Evolutionary conservation across 1,140 invertebrate species (phyloP), one percentile per base, ranked within the genome.

Genomic region (Oncopeltus fasciatus): DNA sequence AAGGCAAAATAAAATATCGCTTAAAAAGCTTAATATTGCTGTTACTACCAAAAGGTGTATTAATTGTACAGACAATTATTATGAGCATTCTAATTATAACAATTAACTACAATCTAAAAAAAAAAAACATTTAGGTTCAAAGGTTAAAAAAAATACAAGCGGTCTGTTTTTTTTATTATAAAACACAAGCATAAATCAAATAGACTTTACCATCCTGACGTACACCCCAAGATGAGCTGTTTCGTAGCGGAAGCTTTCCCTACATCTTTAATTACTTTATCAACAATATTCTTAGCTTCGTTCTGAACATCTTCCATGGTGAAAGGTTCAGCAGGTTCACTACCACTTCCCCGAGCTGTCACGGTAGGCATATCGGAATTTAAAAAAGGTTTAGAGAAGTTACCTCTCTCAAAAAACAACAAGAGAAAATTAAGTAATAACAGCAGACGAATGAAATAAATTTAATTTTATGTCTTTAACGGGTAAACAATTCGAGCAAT

Each of bases 171-270:
- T n/a, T 2, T 46, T 12, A 46, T 20, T n/a, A 46, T 46, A 46
- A 46, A 20, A 46, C 21, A 46, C 18, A 1, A 1, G 9, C 18
- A 46, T 2, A 20, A 31, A 1, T 29, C 1, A 46, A 61, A 47
- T 2, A 44, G 12, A 29, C 72, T 72, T 72, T 80, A 92, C 90
- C 90, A 94, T 83, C 92, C 92, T 69, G 88, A 86, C 28, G 84
- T 79, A 64, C 84, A 85, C 63, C 92, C 92, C 73, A 94, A 83
- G 67, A 86, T 72, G 57, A 94, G 79, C 77, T 95, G 92, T 75
- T 92, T 91, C 0, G 88, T 83, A 24, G 88, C 85, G 11, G 90
- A 90, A 56, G 81, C 83, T 73, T 88, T 88, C 61, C 84, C 84
- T 59, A 93, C 82, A 72, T 92, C 88, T 28, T 80, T 79, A 56